These are phyloP conservation scores for Sinonovacula constricta DNA, from an alignment of 1,140 invertebrate genomes.

Conservation along the genomic window DNA sequence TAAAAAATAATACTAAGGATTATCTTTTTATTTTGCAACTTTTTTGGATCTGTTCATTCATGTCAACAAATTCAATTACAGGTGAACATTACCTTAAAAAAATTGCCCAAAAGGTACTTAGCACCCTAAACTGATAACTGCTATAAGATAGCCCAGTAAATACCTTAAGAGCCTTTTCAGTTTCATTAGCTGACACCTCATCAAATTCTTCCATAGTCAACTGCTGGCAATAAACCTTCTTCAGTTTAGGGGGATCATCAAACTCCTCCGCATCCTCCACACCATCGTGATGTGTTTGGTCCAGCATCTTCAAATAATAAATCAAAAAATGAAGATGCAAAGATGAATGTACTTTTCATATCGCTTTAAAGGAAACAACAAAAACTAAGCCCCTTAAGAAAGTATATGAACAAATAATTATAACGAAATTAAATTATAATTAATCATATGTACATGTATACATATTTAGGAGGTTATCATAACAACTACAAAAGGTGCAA, in stretches of 20 bases:
- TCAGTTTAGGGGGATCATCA: constrained; percentile 30
- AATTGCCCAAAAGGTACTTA: background rate
- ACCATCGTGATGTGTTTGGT: no score
- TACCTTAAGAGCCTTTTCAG: constrained; percentile 42
- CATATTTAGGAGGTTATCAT: no score
- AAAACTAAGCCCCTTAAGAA: no score
- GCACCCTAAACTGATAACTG: background rate
- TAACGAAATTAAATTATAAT: no score
- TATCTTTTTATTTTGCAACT: background rate
- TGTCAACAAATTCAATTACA: background rate
- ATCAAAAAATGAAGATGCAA: no score
- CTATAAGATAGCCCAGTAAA: background rate
- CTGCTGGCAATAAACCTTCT: constrained; percentile 20
- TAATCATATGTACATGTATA: no score
- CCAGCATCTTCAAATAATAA: no score
- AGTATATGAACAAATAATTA: no score
- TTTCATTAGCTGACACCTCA: constrained; percentile 26
- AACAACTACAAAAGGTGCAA: no score
- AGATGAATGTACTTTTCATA: no score
- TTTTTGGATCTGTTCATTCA: background rate
- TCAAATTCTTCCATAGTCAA: constrained; percentile 34
- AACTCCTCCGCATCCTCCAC: constrained; percentile 47
- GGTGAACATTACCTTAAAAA: background rate
- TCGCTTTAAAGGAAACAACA: no score
- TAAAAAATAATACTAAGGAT: background rate